These are phyloP conservation scores for Pterobdella sp. DNA, from an alignment of 2,888 invertebrate species.

Conservation along the genomic window DNA sequence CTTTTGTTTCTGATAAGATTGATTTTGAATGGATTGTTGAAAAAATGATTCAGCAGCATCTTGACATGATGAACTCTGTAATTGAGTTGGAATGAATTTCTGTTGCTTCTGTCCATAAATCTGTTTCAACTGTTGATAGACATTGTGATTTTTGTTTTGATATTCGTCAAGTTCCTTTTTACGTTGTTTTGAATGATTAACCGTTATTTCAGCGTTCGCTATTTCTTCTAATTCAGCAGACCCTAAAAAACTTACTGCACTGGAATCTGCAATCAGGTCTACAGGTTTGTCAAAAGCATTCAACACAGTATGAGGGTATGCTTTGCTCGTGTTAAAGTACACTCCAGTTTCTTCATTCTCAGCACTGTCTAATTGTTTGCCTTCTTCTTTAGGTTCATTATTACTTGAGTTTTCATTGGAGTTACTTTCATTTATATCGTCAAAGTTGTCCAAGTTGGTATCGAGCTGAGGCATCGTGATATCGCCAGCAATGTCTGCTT, in stretches of 20 bases:
- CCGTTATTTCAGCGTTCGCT: background rate
- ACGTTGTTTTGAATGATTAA: background rate
- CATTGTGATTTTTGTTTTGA: background rate
- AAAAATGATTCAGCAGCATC: no score
- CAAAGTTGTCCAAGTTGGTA: no score
- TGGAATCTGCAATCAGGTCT: background rate
- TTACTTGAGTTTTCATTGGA: background rate
- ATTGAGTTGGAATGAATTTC: background rate
- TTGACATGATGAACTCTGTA: no score
- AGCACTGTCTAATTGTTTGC: background rate
- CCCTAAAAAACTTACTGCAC: background rate
- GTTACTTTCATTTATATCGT: background rate
- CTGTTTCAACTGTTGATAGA: background rate
- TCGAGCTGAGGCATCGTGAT: no score
- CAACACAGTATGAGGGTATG: background rate
- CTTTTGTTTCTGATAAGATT: no score
- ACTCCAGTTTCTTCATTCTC: constrained; percentile 7
- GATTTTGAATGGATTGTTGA: no score
- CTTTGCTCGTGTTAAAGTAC: background rate
- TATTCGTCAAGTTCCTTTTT: background rate
- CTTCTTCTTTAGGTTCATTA: background rate
- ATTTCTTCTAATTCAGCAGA: background rate
- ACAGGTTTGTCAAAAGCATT: background rate
- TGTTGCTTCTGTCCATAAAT: background rate
- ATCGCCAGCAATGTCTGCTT: background rate